Conservation (phyloP, 2,888 invertebrate species). For the Rhagium mordax region DNA sequence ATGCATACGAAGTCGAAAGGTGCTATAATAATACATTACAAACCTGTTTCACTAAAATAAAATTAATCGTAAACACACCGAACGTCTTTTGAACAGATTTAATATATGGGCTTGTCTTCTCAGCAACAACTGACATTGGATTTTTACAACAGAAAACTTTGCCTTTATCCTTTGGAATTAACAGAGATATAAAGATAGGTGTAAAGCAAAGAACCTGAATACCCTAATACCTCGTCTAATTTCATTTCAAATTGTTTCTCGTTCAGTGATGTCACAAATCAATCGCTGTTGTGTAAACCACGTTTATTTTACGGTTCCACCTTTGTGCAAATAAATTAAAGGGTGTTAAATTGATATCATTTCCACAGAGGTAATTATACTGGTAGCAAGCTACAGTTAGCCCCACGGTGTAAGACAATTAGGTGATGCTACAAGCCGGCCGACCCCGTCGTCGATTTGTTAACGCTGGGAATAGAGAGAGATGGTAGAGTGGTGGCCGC, state of each 20-base stretch:
- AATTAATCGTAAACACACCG: not conserved
- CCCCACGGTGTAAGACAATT: no score
- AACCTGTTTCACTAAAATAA: not conserved
- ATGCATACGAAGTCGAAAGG: no score
- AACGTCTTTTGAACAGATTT: not conserved
- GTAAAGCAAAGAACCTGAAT: no score
- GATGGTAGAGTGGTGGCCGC: no score
- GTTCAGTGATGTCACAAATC: not conserved
- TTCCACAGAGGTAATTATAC: not conserved
- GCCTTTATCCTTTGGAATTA: not conserved
- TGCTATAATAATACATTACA: no score
- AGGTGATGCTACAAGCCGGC: no score
- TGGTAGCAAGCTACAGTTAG: not conserved
- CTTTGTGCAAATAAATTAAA: not conserved
- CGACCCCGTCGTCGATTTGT: no score
- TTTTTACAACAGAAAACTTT: not conserved
- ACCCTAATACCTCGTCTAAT: no score
- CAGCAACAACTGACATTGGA: not conserved
- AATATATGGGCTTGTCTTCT: not conserved
- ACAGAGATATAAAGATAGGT: not conserved
- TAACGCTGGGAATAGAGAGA: no score
- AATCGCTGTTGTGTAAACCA: not conserved
- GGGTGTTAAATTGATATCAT: not conserved
- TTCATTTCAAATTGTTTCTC: not conserved
- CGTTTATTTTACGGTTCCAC: not conserved